Percentiles rank a stretch among this genome's conserved stretches.
These are phyloP conservation scores for Crioceris asparagi DNA, from an alignment of 2,888 invertebrate genomes.

Conservation along the genomic window DNA sequence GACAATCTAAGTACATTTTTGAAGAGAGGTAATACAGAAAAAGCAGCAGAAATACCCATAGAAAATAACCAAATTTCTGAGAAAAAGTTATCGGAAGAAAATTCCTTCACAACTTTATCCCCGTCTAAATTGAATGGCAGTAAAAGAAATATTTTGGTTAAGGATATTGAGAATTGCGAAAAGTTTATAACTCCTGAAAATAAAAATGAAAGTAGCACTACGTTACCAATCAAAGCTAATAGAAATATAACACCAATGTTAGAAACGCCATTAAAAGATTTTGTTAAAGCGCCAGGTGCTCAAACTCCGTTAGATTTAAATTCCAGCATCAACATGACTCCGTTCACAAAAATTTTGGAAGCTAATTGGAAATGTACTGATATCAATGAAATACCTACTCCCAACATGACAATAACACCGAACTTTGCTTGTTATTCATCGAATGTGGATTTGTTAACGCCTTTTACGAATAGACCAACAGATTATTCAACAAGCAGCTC, in stretches of 20 bases:
- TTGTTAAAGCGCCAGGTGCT: constrained; percentile 26
- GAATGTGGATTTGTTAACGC: constrained; percentile 9
- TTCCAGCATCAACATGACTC: constrained; percentile 22
- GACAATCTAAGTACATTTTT: no score
- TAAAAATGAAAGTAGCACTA: constrained; percentile 3
- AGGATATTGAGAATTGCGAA: constrained; percentile 9
- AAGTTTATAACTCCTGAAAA: constrained; percentile 18
- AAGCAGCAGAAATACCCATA: no score
- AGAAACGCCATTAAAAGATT: constrained; percentile 21
- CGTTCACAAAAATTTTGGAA: constrained; percentile 32
- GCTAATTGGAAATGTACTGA: constrained; percentile 29
- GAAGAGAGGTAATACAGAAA: no score
- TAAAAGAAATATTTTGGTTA: constrained; percentile 22
- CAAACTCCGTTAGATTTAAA: constrained; percentile 11
- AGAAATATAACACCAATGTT: constrained; percentile 24
- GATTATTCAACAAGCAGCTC: constrained; percentile 37
- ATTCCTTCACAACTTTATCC: constrained; percentile 17
- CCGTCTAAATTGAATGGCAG: constrained; percentile 29
- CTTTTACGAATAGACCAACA: constrained; percentile 26
- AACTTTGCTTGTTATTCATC: constrained; percentile 30
- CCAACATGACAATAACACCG: constrained; percentile 33
- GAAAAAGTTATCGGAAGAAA: not conserved
- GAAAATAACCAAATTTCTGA: no score
- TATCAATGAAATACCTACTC: constrained; percentile 30
- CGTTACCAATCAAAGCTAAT: constrained; percentile 16